Evolutionary conservation across 1,140 invertebrate genomes (phyloP), one percentile per base, ranked within the genome.

Genomic region (Harpegnathos saltator): DNA sequence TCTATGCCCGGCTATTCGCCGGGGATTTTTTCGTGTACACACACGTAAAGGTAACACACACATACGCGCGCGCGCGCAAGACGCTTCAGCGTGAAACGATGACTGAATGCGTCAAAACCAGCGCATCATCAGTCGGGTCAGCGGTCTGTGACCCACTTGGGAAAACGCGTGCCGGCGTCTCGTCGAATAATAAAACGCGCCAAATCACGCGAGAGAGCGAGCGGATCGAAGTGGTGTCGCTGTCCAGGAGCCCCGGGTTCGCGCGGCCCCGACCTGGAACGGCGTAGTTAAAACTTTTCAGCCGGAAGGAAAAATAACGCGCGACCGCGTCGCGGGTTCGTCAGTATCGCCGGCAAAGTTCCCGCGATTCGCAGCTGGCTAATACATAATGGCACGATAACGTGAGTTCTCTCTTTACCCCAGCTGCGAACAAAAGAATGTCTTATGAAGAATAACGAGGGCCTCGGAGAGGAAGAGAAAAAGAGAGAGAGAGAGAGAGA

Each of bases 301-400:
- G 9, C 2, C 38, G 48, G 48, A 29, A 59, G 65, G 29, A 48
- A 26, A 24, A 19, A 69, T 56, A 19, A 71, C 33, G 33, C 22
- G 22, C 22, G 11, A 26, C 50, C 29, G 29, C 29, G 38, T 9
- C 38, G 38, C 38, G 38, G 19, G 63, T 26, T n/a, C 54, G 9
- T 65, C 19, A 61, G 38, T 48, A 74, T 19, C 17, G 24, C 14
- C 26, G 65, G 14, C 54, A 1, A 80, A 80, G 65, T 80, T 80
- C 29, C 14, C 15, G 33, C n/a, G 19, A 58, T 17, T 71, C 54
- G 33, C 24, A 17, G 15, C 63, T 12, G 5, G 66, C 24, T 71
- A 71, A 80, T 80, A 71, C 59, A 71, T 80, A 80, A 71, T 5
- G 24, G 54, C 24, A 59, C 65, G 50, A 44, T 48, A 58, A 68